A percentile compares a stretch with the other conserved stretches of the same genome.
These are phyloP conservation scores for Oxyruncus cristatus DNA, from an alignment of 2,113 vertebrate species.

Conservation along the genomic window DNA sequence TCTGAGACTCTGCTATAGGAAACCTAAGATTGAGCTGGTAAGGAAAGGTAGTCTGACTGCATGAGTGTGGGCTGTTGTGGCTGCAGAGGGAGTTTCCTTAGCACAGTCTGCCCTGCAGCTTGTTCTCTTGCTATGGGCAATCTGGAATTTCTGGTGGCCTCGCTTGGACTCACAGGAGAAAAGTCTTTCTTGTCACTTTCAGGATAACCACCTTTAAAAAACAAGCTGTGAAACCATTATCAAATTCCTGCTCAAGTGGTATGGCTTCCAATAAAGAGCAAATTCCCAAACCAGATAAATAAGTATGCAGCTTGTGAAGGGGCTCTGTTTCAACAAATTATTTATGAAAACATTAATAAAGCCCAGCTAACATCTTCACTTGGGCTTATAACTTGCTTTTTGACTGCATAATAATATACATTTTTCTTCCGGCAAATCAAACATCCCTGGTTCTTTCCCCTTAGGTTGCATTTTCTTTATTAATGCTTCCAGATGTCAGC, in stretches of 20 bases:
- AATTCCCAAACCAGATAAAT: not conserved
- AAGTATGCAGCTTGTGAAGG: not conserved
- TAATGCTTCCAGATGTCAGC: constrained; percentile 58
- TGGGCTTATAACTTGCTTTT: constrained; percentile 13
- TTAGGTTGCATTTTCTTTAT: constrained; percentile 66
- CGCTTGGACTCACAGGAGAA: not conserved
- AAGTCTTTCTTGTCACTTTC: not conserved
- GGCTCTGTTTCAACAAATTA: constrained; percentile 31
- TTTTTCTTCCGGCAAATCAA: constrained; percentile 58
- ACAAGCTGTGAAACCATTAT: not conserved
- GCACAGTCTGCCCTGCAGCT: not conserved
- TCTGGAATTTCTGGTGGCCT: not conserved
- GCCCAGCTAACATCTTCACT: not conserved
- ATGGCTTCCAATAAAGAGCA: not conserved
- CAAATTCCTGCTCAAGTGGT: not conserved
- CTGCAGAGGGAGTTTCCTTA: not conserved
- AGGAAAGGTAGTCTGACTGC: not conserved
- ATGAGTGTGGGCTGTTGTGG: accelerated
- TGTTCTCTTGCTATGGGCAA: not conserved
- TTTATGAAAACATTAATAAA: constrained; percentile 56
- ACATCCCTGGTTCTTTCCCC: not conserved
- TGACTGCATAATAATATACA: constrained; percentile 46
- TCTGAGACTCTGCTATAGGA: not conserved
- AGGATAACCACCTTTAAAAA: not conserved
- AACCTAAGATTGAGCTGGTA: not conserved